These are phyloP conservation scores for Cydia pomonella DNA, from an alignment of 1,140 invertebrate genomes.

Conservation along the genomic window DNA sequence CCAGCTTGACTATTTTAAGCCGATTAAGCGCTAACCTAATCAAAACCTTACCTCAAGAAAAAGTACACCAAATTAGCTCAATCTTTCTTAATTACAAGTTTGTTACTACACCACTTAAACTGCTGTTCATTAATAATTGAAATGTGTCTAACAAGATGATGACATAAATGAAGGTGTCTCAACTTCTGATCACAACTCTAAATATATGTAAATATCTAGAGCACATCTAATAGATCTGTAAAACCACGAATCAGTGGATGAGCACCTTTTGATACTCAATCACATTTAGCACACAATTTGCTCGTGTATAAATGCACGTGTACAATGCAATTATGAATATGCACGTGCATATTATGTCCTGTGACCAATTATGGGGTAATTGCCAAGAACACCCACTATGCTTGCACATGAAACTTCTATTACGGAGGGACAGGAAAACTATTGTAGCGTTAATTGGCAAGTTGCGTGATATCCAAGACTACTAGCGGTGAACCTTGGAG, in stretches of 20 bases:
- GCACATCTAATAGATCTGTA: not conserved
- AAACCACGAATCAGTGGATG: not conserved
- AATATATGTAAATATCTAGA: too few species aligned
- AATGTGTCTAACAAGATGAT: too few species aligned
- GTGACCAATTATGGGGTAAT: slow-evolving; percentile 1
- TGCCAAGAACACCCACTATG: not conserved
- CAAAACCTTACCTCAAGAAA: too few species aligned
- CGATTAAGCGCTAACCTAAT: too few species aligned
- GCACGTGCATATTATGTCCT: slow-evolving; percentile 12
- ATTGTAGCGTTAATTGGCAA: not conserved
- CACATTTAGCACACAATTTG: not conserved
- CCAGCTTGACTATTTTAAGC: too few species aligned
- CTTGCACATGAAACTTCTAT: not conserved
- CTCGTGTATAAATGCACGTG: not conserved
- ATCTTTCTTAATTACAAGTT: too few species aligned
- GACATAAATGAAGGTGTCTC: not conserved
- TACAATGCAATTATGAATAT: not conserved
- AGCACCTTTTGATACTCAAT: not conserved
- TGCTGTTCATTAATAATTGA: too few species aligned
- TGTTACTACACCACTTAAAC: too few species aligned
- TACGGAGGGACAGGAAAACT: slow-evolving; percentile 18
- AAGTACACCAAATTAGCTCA: too few species aligned
- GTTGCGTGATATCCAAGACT: not conserved
- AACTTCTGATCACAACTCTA: not conserved
- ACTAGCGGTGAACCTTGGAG: not conserved